Evolutionary conservation across 1,140 invertebrate genomes (phyloP).

Genomic region (Drosophila ironensis): DNA sequence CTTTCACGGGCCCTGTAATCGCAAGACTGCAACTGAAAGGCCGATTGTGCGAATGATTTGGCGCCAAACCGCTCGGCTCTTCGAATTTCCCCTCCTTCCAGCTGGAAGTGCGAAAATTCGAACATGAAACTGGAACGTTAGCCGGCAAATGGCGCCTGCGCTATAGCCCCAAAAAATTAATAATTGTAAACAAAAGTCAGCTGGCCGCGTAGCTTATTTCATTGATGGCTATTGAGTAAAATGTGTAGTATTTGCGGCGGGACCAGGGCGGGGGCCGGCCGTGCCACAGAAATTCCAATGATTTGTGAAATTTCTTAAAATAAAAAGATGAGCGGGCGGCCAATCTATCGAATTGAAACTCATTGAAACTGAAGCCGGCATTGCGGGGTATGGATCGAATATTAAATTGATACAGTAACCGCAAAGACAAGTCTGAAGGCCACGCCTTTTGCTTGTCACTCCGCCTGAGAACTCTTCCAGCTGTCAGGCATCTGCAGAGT

Average conservation of each 20-base stretch:
- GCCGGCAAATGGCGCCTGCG: slow-evolving; percentile 61
- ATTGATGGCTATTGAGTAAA: slow-evolving; percentile 40
- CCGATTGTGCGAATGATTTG: slow-evolving; percentile 25
- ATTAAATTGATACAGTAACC: slow-evolving; percentile 6
- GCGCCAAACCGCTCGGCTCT: slow-evolving; percentile 47
- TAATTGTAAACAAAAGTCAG: slow-evolving; percentile 60
- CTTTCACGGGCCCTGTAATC: slow-evolving; percentile 51
- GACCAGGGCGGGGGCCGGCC: too few species aligned
- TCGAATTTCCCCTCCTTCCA: slow-evolving; percentile 60
- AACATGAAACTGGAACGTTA: slow-evolving; percentile 45
- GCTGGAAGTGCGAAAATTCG: slow-evolving; percentile 60
- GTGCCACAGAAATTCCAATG: slow-evolving; percentile 29
- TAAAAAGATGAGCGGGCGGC: not conserved
- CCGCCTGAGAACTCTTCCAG: slow-evolving; percentile 33
- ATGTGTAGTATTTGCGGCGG: not conserved
- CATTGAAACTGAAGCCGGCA: not conserved
- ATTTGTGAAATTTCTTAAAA: slow-evolving; percentile 15
- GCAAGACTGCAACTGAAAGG: slow-evolving; percentile 30
- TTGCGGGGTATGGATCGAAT: too few species aligned
- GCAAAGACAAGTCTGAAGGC: slow-evolving; percentile 25
- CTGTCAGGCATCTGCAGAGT: slow-evolving; percentile 22
- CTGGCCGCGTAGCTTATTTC: slow-evolving; percentile 36
- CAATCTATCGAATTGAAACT: slow-evolving; percentile 8
- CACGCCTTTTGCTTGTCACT: slow-evolving; percentile 64
- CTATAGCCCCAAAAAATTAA: not conserved